phyloP scores from a whole-genome alignment of 2,113 vertebrate genomes.

The Dolichotis patagonum region DNA sequence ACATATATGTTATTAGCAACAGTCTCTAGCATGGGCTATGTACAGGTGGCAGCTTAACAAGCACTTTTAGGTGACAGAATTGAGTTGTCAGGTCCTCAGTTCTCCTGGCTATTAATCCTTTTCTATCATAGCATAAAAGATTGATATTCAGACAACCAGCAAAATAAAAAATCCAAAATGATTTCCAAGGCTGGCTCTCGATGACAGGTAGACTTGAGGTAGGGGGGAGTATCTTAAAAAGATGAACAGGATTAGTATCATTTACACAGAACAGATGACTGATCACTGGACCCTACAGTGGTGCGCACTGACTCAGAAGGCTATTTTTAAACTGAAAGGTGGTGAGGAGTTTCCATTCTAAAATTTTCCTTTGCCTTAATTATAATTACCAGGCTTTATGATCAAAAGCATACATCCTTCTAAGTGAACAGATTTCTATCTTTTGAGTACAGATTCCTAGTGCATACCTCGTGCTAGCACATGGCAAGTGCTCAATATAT shows the following conservation, averaged over 20 bases:
- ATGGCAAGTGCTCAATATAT: neutral
- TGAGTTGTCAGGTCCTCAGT: conserved; percentile 61
- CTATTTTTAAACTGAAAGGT: conserved; percentile 3
- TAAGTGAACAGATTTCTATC: neutral
- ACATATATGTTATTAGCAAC: conserved; percentile 2
- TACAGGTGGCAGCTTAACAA: conserved; percentile 62
- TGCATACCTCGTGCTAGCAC: neutral
- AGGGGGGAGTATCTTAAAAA: neutral
- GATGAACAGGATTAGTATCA: neutral
- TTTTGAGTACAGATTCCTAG: neutral
- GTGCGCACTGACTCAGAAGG: neutral
- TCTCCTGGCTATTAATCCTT: conserved; percentile 61
- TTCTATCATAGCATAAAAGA: conserved; percentile 53
- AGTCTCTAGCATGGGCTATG: neutral
- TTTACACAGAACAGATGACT: neutral
- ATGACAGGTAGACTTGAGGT: neutral
- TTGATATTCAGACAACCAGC: conserved; percentile 27
- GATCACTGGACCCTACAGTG: neutral
- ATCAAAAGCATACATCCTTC: neutral
- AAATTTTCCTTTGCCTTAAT: neutral
- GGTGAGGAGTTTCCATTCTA: neutral
- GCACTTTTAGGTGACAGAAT: conserved; percentile 47
- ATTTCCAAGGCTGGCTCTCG: conserved; percentile 37
- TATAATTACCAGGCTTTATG: neutral
- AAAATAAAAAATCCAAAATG: neutral